Base-by-base conservation (phyloP, 2,888 invertebrate species). In the Aplocera efformata region DNA sequence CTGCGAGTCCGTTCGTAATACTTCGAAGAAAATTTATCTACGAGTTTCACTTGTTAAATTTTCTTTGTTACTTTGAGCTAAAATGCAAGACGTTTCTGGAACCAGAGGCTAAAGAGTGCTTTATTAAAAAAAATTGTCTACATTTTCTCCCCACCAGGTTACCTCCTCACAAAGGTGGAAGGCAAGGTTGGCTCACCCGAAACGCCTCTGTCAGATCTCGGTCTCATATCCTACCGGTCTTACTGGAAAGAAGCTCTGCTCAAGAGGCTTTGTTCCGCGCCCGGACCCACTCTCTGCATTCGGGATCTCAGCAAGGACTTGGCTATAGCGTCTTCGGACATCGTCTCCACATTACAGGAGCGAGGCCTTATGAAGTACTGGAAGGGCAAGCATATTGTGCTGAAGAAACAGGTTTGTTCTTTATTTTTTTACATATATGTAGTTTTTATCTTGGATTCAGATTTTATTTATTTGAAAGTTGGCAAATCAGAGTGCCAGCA, bases 121-220 rank as follows among this genome's bases (percentile, higher is more conserved):
- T n/a, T n/a, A n/a, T n/a, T n/a, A n/a, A 17, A 17, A 17, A 17
- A 2, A 17, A 3, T 17, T 17, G 5, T 17, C 3, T 17, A 17
- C 13, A 3, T 5, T 17, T 17, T 17, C 13, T 11, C 41, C 42
- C 48, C 26, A 43, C 1, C 88, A 98, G 98, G 98, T 88, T 99
- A 99, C 82, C 91, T 98, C 46, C 88, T 99, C 69, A 99, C 98
- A 46, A 92, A 96, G 68, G 95, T 95, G 26, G 99, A 99, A 85
- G 96, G 95, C 48, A 99, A 98, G 89, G 96, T 99, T 39, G 99
- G 99, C n/a, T 98, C 98, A 1, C 99, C 99, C 0, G 99, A 99
- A 80, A 98, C 98, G 60, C 99, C 99, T 0, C 90, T 99, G 24
- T 98, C 98, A 31, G 99, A 99, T 83, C 91, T 99, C 44, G 99